A percentile compares a stretch with the other conserved stretches of the same genome.
phyloP scores from a whole-genome alignment of 2,113 vertebrate species.

The Eudorcas thomsonii region DNA sequence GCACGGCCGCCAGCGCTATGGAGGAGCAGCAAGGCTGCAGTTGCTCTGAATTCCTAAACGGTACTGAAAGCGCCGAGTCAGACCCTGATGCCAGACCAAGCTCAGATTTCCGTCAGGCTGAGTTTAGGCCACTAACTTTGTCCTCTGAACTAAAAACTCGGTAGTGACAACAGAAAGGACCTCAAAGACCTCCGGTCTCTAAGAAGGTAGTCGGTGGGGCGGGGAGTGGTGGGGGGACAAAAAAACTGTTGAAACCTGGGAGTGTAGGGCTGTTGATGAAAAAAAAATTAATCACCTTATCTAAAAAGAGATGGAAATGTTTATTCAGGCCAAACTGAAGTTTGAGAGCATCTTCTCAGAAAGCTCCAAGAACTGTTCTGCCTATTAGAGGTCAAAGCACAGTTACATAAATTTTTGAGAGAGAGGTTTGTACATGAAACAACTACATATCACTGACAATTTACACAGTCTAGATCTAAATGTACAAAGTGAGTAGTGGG shows the following conservation, averaged over 20 bases:
- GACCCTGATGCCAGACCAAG: background rate
- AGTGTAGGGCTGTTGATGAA: background rate
- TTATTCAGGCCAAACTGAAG: background rate
- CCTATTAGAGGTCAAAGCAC: background rate
- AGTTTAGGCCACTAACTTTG: background rate
- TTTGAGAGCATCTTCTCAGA: background rate
- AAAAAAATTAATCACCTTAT: background rate
- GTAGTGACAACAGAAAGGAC: background rate
- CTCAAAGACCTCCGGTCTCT: background rate
- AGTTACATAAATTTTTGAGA: background rate
- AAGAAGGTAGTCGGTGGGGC: background rate
- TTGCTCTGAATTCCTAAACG: background rate
- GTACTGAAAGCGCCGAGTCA: background rate
- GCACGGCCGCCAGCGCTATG: fast-evolving
- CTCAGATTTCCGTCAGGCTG: background rate
- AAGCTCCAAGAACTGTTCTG: background rate
- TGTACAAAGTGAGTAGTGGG: background rate
- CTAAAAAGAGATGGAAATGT: background rate
- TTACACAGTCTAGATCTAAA: background rate
- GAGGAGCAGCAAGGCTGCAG: background rate
- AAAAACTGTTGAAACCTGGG: background rate
- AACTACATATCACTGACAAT: background rate
- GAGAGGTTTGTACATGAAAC: background rate
- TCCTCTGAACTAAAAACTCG: background rate
- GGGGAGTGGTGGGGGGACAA: too few relatives aligned